These are phyloP conservation scores for Poecilia picta DNA, from an alignment of 2,797 vertebrate genomes.

Conservation along the genomic window DNA sequence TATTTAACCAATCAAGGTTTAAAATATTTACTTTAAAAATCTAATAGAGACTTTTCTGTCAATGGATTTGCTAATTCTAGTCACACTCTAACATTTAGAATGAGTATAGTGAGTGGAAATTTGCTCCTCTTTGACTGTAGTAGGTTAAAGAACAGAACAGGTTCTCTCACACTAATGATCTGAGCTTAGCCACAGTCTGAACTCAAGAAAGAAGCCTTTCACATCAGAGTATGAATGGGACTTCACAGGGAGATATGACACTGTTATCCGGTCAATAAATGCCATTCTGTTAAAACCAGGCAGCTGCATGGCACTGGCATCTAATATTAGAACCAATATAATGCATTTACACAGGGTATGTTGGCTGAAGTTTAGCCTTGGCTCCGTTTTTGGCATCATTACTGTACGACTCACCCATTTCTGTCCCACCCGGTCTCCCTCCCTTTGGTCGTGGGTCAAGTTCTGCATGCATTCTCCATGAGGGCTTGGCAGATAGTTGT, in stretches of 20 bases:
- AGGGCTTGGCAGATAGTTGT: conserved; percentile 72
- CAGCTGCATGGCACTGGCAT: conserved; percentile 45
- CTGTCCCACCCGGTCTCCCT: conserved; percentile 51
- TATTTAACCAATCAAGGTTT: conserved; percentile 1
- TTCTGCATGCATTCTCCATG: conserved; percentile 69
- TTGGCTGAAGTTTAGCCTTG: conserved; percentile 36
- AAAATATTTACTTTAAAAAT: neutral
- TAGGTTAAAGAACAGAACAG: conserved; percentile 42
- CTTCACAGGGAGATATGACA: conserved; percentile 48
- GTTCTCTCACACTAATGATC: conserved; percentile 44
- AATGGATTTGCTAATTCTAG: neutral
- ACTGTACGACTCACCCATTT: conserved; percentile 27
- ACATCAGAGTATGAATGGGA: conserved; percentile 56
- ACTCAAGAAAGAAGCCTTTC: conserved; percentile 45
- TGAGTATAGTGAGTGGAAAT: conserved; percentile 12
- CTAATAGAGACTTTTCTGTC: neutral
- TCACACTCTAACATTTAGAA: conserved; percentile 11
- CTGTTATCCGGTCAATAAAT: conserved; percentile 53
- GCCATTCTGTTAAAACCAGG: conserved; percentile 44
- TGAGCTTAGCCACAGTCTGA: conserved; percentile 24
- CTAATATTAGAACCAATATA: conserved; percentile 20
- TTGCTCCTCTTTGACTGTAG: conserved; percentile 20
- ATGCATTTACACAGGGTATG: conserved; percentile 5
- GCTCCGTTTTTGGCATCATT: conserved; percentile 52
- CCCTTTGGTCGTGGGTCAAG: conserved; percentile 63